Evolutionary conservation across 2,113 vertebrate species (phyloP), one percentile per base, ranked within the genome.

Genomic region (Periophthalmodon schlosseri): DNA sequence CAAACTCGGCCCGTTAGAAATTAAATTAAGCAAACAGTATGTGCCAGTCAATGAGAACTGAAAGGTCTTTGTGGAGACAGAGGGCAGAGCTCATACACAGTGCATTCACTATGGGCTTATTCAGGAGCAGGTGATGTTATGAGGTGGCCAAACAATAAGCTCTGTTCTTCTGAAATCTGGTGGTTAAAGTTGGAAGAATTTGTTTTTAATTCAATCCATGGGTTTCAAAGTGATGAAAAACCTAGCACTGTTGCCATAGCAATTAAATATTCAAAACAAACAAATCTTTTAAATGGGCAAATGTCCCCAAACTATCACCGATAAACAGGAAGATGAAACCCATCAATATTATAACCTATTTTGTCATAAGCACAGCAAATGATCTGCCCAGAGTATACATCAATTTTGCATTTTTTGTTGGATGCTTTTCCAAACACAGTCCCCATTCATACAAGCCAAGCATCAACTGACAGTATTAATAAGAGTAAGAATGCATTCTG

Each of bases 1-100:
- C 75, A 82, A 84, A 87, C 73, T 71, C 82, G 71, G 66, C 64
- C 61, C 39, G 16, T 75, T 81, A 68, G 72, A 89, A 90, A 92
- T 90, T 73, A 75, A 87, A 91, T 90, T 86, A 88, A 47, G 49
- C 76, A 80, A 80, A 89, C 79, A 71, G 64, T 63, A 36, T 34
- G 69, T 75, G 72, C 39, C 80, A 71, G 76, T 77, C 88, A 78
- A 23, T 23, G 68, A 72, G 77, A 78, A 81, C 67, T 73, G 78
- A 86, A 77, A 71, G 69, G 75, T 68, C 78, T 73, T 78, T 46
- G 74, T 79, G 75, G 69, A n/a, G 6, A 50, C 54, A 75, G 73
- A 81, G 70, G 68, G 52, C 5, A 80, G 76, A 18, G 52, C 28
- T 82, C 73, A 58, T 67, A 28, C 46, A 73, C 34, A 64, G 73